phyloP scores from a whole-genome alignment of 2,888 invertebrate genomes.

The Xestoiulus laeticollis region DNA sequence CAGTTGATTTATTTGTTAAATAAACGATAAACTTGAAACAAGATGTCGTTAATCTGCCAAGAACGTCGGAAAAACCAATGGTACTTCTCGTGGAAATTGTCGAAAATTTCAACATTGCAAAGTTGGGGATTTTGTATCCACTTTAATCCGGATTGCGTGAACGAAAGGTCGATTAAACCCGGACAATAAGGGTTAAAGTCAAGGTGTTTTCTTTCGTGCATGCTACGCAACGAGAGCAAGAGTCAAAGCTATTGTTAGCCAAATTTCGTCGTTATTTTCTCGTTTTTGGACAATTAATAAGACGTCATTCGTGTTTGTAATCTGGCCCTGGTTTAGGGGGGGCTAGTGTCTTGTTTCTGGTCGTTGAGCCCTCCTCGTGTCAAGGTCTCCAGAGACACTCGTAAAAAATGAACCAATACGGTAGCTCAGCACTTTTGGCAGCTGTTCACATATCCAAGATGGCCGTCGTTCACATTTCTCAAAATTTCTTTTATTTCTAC shows the following conservation, averaged over 20 bases:
- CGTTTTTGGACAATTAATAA: conserved; percentile 25
- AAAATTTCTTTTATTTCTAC: not conserved
- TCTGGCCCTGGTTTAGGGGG: not conserved
- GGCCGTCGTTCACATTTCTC: conserved; percentile 1
- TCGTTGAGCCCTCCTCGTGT: conserved; percentile 44
- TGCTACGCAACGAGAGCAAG: not conserved
- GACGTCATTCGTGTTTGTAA: not conserved
- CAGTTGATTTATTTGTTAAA: no score
- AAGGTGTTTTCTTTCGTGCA: conserved; percentile 32
- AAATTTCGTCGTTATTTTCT: conserved; percentile 10
- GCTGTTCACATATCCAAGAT: not conserved
- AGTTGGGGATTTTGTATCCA: not conserved
- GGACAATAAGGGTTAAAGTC: conserved; percentile 17
- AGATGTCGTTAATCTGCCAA: no score
- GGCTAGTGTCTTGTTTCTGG: conserved; percentile 16
- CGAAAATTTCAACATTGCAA: no score
- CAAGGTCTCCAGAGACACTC: conserved; percentile 35
- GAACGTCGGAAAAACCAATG: no score
- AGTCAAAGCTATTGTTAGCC: not conserved
- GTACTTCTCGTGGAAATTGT: not conserved
- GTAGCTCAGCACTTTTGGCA: not conserved
- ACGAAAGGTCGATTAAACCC: not conserved
- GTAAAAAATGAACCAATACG: not conserved
- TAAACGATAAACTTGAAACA: no score
- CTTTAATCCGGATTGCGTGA: not conserved